A percentile compares a stretch with the other conserved stretches of the same genome.
These are phyloP conservation scores for Falco cherrug DNA, from an alignment of 2,797 vertebrate genomes.

Conservation along the genomic window DNA sequence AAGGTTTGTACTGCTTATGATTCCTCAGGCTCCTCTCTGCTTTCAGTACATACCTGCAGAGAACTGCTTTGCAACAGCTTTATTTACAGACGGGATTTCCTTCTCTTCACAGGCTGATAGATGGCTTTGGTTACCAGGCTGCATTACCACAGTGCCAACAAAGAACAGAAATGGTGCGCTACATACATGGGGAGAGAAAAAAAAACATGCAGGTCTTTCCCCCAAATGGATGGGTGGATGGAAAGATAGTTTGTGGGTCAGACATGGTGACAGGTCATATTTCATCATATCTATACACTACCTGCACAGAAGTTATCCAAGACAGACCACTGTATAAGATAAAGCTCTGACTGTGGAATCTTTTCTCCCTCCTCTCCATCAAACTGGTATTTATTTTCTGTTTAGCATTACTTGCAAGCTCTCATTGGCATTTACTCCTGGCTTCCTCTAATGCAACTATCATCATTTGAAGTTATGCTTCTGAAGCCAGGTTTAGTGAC, in stretches of 20 bases:
- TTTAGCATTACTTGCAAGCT: background rate
- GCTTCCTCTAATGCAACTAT: background rate
- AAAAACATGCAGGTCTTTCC: background rate
- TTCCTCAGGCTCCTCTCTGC: background rate
- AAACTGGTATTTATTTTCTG: background rate
- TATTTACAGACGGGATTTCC: background rate
- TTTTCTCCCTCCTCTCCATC: background rate
- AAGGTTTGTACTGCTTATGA: background rate
- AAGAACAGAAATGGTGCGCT: background rate
- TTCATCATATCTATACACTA: background rate
- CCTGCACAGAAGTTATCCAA: background rate
- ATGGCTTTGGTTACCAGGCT: background rate
- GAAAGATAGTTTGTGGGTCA: background rate
- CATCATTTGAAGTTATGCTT: background rate
- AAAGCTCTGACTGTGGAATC: background rate
- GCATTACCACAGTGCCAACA: background rate
- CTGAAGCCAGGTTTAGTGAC: background rate
- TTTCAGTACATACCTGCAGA: background rate
- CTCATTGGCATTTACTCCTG: background rate
- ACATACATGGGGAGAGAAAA: background rate
- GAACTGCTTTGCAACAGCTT: background rate
- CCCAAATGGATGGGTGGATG: background rate
- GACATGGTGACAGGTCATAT: background rate
- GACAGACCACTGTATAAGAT: background rate
- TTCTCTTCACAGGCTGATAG: background rate